phyloP scores from a whole-genome alignment of 2,797 vertebrate genomes.

The Pseudochromis fuscus region DNA sequence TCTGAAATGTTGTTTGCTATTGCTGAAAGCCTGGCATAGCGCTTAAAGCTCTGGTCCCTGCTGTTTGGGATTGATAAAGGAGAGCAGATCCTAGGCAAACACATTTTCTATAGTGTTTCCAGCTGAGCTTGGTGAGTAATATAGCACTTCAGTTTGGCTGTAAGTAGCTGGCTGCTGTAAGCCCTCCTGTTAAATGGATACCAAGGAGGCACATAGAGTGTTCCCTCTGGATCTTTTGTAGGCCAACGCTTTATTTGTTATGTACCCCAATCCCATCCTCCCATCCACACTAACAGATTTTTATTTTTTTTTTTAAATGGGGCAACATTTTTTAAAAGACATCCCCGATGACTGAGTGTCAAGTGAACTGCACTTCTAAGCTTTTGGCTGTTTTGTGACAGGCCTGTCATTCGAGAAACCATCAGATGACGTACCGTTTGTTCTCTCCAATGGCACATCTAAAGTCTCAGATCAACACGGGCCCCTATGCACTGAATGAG shows the following conservation, averaged over 20 bases:
- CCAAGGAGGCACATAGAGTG: constrained; percentile 67
- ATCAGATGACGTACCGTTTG: constrained; percentile 63
- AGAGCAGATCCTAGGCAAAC: constrained; percentile 79
- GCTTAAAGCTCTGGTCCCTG: constrained; percentile 78
- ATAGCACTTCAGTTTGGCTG: constrained; percentile 72
- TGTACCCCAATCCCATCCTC: constrained; percentile 66
- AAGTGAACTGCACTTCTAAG: constrained; percentile 65
- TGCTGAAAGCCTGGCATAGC: constrained; percentile 70
- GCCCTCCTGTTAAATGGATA: constrained; percentile 78
- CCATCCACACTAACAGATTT: constrained; percentile 44
- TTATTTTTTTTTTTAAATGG: constrained; percentile 37
- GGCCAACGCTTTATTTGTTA: constrained; percentile 74
- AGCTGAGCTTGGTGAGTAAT: constrained; percentile 82
- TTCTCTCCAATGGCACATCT: constrained; percentile 70
- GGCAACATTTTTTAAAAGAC: constrained; percentile 47
- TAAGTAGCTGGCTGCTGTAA: constrained; percentile 79
- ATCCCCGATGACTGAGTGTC: constrained; percentile 71
- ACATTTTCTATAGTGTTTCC: constrained; percentile 81
- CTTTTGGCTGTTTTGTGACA: constrained; percentile 69
- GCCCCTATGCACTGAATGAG: constrained; percentile 75
- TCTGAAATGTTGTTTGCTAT: constrained; percentile 76
- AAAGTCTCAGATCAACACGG: constrained; percentile 75
- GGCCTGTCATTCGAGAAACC: constrained; percentile 62
- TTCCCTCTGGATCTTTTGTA: constrained; percentile 74
- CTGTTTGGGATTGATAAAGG: constrained; percentile 84